Conservation (phyloP, 2,797 vertebrate species). For the Lophius americanus region DNA sequence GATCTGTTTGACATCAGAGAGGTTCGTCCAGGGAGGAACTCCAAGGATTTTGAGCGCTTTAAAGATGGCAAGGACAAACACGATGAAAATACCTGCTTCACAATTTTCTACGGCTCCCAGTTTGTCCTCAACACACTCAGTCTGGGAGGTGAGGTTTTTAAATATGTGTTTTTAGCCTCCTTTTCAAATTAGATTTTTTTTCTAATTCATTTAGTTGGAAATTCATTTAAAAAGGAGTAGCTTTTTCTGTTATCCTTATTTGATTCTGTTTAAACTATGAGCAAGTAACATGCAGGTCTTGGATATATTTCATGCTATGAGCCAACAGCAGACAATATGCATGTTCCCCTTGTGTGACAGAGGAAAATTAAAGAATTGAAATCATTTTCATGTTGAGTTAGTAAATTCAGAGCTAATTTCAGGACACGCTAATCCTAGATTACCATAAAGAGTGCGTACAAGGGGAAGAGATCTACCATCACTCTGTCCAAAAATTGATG, state of each 20-base stretch:
- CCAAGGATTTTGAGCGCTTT: slow-evolving; percentile 95
- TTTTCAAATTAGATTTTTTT: neutral
- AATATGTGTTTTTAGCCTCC: neutral
- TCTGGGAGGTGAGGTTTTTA: slow-evolving; percentile 86
- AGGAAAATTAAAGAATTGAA: too few relatives aligned
- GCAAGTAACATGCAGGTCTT: neutral
- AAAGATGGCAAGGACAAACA: slow-evolving; percentile 84
- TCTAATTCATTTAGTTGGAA: neutral
- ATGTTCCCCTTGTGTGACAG: too few relatives aligned
- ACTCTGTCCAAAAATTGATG: too few relatives aligned
- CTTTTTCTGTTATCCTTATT: too few relatives aligned
- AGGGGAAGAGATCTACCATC: too few relatives aligned
- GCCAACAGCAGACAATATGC: too few relatives aligned
- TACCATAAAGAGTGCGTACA: too few relatives aligned
- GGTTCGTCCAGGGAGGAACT: slow-evolving; percentile 90
- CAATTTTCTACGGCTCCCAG: slow-evolving; percentile 92
- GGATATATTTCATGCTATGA: neutral
- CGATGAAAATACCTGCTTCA: slow-evolving; percentile 86
- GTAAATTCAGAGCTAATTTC: too few relatives aligned
- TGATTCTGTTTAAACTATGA: neutral
- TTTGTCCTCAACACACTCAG: slow-evolving; percentile 96
- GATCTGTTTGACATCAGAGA: slow-evolving; percentile 95
- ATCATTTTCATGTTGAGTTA: too few relatives aligned
- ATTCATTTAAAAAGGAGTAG: too few relatives aligned
- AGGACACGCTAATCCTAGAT: too few relatives aligned